Conservation (phyloP, 1,140 invertebrate genomes). For the Drosophila eugracilis region DNA sequence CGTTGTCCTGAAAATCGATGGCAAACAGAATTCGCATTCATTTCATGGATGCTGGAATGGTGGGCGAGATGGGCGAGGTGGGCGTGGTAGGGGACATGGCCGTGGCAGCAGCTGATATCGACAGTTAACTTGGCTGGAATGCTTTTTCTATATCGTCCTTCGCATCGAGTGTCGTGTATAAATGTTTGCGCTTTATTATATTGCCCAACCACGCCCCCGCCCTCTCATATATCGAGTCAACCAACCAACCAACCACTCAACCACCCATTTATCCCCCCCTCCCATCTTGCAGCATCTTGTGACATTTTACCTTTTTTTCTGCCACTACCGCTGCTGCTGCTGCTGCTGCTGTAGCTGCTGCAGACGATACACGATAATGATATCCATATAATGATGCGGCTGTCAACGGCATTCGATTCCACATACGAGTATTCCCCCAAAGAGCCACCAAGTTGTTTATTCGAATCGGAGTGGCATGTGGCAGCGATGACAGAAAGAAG, state of each 20-base stretch:
- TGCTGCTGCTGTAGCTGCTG: constrained; percentile 28
- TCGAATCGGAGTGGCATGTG: constrained; percentile 44
- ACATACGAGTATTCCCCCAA: constrained; percentile 28
- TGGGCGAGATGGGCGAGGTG: neutral
- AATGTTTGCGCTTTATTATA: constrained; percentile 84
- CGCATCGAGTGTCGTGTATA: constrained; percentile 77
- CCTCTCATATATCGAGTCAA: neutral
- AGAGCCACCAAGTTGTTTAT: constrained; percentile 48
- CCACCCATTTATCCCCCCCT: constrained; percentile 23
- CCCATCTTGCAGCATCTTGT: constrained; percentile 68
- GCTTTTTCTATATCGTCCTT: constrained; percentile 57
- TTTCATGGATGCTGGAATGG: constrained; percentile 28
- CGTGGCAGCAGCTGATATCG: constrained; percentile 77
- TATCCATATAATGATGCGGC: constrained; percentile 83
- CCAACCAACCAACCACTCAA: constrained; percentile 13
- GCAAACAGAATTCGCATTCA: constrained; percentile 83
- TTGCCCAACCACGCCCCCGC: constrained; percentile 61
- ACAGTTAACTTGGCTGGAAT: constrained; percentile 80
- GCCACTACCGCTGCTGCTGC: constrained; percentile 20
- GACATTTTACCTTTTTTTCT: constrained; percentile 76
- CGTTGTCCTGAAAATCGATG: constrained; percentile 83
- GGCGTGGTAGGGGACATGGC: constrained; percentile 9
- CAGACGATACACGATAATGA: constrained; percentile 80
- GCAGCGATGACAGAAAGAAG: constrained; percentile 24
- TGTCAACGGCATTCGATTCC: constrained; percentile 74